Conservation (phyloP, 2,797 vertebrate species). For the Micrastur ruficollis region DNA sequence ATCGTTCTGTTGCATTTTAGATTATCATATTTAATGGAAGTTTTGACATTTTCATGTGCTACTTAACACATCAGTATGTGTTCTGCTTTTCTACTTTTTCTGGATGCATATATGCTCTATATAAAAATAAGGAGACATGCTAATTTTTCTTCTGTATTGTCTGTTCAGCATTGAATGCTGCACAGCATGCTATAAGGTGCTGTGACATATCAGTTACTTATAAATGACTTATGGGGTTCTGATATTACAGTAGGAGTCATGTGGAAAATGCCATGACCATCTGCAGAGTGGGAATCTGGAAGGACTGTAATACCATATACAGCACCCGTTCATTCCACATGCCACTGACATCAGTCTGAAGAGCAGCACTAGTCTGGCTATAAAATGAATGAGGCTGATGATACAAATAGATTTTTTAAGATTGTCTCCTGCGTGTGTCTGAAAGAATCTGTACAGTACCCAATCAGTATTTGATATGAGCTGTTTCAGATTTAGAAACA, state of each 20-base stretch:
- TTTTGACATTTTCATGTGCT: not conserved
- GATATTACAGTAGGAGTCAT: constrained; percentile 17
- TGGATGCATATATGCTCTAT: not conserved
- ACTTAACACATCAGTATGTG: not conserved
- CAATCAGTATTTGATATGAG: not conserved
- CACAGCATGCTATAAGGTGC: not conserved
- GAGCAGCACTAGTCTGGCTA: not conserved
- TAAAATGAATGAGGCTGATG: not conserved
- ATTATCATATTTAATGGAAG: not conserved
- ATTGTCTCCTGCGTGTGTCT: not conserved
- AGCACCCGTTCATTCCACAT: not conserved
- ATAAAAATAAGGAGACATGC: not conserved
- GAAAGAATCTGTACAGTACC: not conserved
- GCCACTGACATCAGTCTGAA: not conserved
- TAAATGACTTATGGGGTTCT: constrained; percentile 37
- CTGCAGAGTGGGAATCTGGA: constrained; percentile 6
- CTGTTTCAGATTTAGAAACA: not conserved
- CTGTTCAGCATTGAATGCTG: not conserved
- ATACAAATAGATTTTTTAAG: not conserved
- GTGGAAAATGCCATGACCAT: not conserved
- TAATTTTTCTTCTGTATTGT: not conserved
- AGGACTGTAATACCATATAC: not conserved
- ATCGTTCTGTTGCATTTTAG: not conserved
- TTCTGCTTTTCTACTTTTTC: not conserved
- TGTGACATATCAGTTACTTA: constrained; percentile 24